Conservation (phyloP, 2,888 invertebrate genomes). For the Ectobius pallidus region DNA sequence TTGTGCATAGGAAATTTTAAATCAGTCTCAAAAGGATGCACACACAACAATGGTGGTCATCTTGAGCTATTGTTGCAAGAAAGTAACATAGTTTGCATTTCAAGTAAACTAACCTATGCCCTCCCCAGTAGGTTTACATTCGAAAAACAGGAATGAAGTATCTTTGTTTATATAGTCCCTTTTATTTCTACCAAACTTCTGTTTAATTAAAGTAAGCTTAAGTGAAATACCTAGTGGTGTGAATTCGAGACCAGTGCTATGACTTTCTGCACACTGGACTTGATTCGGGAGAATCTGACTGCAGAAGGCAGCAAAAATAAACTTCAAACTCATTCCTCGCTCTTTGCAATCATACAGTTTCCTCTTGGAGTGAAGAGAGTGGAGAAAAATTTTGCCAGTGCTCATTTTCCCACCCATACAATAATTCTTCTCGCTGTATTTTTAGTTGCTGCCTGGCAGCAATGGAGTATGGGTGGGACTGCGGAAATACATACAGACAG, state of each 20-base stretch:
- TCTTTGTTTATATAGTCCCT: too few relatives aligned
- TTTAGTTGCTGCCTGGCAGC: slow-evolving; percentile 37
- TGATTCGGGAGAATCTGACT: neutral
- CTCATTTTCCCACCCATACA: slow-evolving; percentile 29
- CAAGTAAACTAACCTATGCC: too few relatives aligned
- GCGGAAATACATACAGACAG: slow-evolving; percentile 17
- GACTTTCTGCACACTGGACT: neutral
- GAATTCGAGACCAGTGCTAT: neutral
- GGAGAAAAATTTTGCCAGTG: neutral
- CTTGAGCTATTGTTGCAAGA: too few relatives aligned
- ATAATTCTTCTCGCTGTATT: slow-evolving; percentile 39
- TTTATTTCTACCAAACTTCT: too few relatives aligned
- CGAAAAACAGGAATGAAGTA: too few relatives aligned
- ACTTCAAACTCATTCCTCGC: neutral
- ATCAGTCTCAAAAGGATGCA: too few relatives aligned
- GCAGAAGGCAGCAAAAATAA: neutral
- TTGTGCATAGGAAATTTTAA: too few relatives aligned
- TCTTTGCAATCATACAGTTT: neutral
- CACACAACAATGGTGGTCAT: too few relatives aligned
- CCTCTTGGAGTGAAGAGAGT: slow-evolving; percentile 6
- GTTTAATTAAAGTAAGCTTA: too few relatives aligned
- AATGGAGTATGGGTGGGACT: neutral
- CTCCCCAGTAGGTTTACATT: too few relatives aligned
- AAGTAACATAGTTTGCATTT: too few relatives aligned
- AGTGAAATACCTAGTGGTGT: too few relatives aligned